Base-by-base conservation (phyloP, 2,113 vertebrate species). In the Gymnobelideus leadbeateri region DNA sequence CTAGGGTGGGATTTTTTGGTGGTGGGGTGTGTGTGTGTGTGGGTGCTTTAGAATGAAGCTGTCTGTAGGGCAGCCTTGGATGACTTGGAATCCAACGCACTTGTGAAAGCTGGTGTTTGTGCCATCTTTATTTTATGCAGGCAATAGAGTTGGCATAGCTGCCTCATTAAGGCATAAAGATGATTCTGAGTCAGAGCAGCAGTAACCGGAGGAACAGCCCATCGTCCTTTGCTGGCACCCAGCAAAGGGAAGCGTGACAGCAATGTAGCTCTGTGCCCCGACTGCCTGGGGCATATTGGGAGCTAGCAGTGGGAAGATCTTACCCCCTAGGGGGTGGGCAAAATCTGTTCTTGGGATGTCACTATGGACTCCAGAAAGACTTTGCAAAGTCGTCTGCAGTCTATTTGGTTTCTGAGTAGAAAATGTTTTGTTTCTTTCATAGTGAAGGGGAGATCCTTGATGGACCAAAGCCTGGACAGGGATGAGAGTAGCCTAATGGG, bases 371-470 rank as follows among this genome's bases (percentile, higher is more conserved):
- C 90, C 95, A 92, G 89, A 95, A 95, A 92, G 92, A 95, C 54
- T 92, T 52, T 91, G 93, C 89, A 91, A 93, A 96, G 89, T 95
- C 92, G 91, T 94, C 53, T 93, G 14, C 89, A 91, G 91, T 92
- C 94, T 92, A 92, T 96, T 84, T 14, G 7, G n/a, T 84, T 84
- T 77, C 68, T 77, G 68, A 77, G 9, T 43, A 43, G 68, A 77
- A 77, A 21, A n/a, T 19, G 14, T 68, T 57, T 57, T 57, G 25
- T 37, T 77, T 43, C 37, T 19, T 84, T n/a, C 19, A 0, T 43
- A 11, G n/a, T 8, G n/a, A 43, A 84, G 68, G n/a, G 16, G n/a
- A 84, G n/a, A 43, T 84, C 1, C 61, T 77, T 77, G 37, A 19
- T n/a, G 61, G 14, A 28, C 37, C 37, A n/a, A 77, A n/a, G 37